A percentile compares a stretch with the other conserved stretches of the same genome.
These are phyloP conservation scores for Polyommatus iphigenia DNA, from an alignment of 2,888 invertebrate genomes.

Conservation along the genomic window DNA sequence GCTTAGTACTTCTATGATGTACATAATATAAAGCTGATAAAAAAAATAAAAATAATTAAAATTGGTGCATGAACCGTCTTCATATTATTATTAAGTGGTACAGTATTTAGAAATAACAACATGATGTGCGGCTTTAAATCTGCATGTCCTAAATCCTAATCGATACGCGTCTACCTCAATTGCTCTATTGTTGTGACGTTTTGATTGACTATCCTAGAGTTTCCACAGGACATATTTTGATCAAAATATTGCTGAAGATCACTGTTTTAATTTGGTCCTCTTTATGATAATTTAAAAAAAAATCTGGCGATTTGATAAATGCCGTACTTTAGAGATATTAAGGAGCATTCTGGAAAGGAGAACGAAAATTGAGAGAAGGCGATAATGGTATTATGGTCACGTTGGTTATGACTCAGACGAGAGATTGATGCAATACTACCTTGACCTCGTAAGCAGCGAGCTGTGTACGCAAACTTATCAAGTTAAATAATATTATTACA, in stretches of 20 bases:
- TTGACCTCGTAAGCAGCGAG: constrained; percentile 27
- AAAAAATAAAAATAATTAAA: neutral
- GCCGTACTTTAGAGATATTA: neutral
- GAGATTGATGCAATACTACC: constrained; percentile 29
- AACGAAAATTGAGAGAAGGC: neutral
- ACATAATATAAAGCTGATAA: neutral
- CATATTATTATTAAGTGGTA: too few relatives aligned
- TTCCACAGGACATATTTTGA: too few relatives aligned
- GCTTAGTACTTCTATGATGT: neutral
- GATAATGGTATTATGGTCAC: constrained; percentile 18
- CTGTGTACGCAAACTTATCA: constrained; percentile 15
- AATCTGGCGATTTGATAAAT: too few relatives aligned
- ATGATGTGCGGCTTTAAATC: too few relatives aligned
- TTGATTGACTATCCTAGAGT: too few relatives aligned
- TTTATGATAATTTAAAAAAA: neutral
- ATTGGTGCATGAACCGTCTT: too few relatives aligned
- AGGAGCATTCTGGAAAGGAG: neutral
- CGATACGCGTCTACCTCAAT: too few relatives aligned
- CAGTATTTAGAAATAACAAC: too few relatives aligned
- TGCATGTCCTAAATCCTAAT: too few relatives aligned
- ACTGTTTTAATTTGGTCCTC: neutral
- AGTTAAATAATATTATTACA: constrained; percentile 19
- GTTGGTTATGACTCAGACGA: constrained; percentile 26
- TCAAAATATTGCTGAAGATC: too few relatives aligned
- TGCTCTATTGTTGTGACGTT: too few relatives aligned